Conservation (phyloP, 2,888 invertebrate genomes). For the Drosophila pseudotalamancana region DNA sequence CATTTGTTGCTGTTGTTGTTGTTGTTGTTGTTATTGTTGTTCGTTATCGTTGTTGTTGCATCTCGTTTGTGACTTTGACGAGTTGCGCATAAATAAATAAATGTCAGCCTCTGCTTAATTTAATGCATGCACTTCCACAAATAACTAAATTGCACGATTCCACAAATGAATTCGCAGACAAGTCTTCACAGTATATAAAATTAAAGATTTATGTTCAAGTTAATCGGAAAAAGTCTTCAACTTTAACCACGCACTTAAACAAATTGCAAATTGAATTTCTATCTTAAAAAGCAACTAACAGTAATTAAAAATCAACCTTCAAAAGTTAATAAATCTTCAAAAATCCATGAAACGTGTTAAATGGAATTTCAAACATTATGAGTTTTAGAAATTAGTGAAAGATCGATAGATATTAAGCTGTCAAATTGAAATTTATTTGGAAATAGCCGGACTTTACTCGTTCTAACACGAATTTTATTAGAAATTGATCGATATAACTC, state of each 20-base stretch:
- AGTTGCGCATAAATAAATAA: conserved; percentile 71
- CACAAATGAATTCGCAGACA: conserved; percentile 2
- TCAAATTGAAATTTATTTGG: too few species aligned
- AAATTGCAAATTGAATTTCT: background rate
- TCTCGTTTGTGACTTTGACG: conserved; percentile 49
- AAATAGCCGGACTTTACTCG: too few species aligned
- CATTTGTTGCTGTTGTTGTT: conserved; percentile 30
- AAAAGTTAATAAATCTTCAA: too few species aligned
- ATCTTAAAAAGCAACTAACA: background rate
- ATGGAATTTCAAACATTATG: too few species aligned
- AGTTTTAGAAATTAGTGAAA: too few species aligned
- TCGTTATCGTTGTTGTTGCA: conserved; percentile 48
- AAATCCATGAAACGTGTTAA: too few species aligned
- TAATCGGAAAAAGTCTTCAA: conserved; percentile 3
- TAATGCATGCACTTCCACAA: conserved; percentile 34
- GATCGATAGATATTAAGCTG: too few species aligned
- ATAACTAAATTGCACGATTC: conserved; percentile 42
- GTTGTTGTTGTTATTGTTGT: conserved; percentile 33
- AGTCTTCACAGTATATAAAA: background rate
- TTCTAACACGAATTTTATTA: too few species aligned
- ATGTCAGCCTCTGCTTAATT: conserved; percentile 41
- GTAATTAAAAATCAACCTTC: too few species aligned
- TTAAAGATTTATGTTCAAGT: conserved; percentile 6
- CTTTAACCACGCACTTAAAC: conserved; percentile 2
- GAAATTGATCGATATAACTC: too few species aligned